A percentile compares a stretch with the other conserved stretches of the same genome.
Evolutionary conservation across 2,113 vertebrate genomes (phyloP).

Genomic region (Trematocara zebra): DNA sequence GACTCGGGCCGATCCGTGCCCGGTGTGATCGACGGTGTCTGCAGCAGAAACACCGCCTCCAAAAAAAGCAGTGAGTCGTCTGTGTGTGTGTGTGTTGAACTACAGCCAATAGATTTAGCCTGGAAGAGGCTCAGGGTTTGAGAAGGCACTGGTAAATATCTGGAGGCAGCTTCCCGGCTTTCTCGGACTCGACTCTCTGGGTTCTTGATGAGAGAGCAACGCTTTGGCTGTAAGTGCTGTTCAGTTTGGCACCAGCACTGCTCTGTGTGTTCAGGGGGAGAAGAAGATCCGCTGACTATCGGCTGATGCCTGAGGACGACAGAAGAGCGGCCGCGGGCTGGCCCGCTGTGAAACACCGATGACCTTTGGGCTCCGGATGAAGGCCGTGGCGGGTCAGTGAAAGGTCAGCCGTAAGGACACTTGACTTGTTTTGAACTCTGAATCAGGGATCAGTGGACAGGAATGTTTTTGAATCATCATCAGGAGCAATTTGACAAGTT

Average conservation of each 20-base stretch:
- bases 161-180: constrained; percentile 48
- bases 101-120: constrained; percentile 8
- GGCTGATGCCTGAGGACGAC: not conserved
- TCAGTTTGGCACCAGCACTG: constrained; percentile 13
- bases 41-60: not conserved
- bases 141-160: constrained; percentile 61
- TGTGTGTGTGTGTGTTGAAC: not conserved
- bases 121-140: constrained; percentile 39
- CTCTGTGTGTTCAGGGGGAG: not conserved
- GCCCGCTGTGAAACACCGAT: not conserved
- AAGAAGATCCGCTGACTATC: not conserved
- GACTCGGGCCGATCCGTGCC: not conserved
- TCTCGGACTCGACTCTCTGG: constrained; percentile 26
- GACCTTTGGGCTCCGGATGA: not conserved
- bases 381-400: not conserved
- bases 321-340: not conserved
- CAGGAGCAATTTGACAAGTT: not conserved
- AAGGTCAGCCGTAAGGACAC: not conserved
- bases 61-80: not conserved
- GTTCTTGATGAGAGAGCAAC: constrained; percentile 16
- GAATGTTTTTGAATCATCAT: not conserved
- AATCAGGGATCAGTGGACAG: not conserved
- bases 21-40: not conserved
- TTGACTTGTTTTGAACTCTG: not conserved
- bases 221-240: constrained; percentile 47